These are phyloP conservation scores for Meloidogyne floridensis DNA, from an alignment of 1,140 invertebrate species.

Conservation along the genomic window DNA sequence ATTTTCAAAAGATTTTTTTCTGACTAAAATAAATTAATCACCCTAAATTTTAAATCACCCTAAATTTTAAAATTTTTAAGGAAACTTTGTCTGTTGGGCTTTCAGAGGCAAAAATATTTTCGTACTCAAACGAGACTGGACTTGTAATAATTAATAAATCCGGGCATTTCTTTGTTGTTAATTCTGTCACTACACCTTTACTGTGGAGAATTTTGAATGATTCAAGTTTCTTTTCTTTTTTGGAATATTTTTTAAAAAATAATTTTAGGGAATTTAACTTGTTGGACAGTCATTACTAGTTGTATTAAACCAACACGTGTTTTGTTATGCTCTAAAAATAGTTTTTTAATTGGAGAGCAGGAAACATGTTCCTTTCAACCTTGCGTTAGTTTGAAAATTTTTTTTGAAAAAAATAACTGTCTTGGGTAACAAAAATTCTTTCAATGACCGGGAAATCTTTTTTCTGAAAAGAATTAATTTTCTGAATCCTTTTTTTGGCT, in stretches of 20 bases:
- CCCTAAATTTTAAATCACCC: too few species aligned
- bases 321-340: constrained; percentile 27
- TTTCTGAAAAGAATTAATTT: too few species aligned
- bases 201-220: constrained; percentile 32
- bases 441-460: too few species aligned
- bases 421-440: too few species aligned
- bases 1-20: too few species aligned
- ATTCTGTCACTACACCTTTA: constrained; percentile 36
- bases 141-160: constrained; percentile 39
- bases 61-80: constrained; percentile 12
- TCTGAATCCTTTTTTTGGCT: too few species aligned
- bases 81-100: constrained; percentile 36
- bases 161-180: constrained; percentile 35
- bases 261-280: constrained; percentile 1
- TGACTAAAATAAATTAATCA: too few species aligned
- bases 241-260: too few species aligned
- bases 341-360: constrained; percentile 34
- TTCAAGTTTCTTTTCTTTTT: constrained; percentile 24
- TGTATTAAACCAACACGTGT: constrained; percentile 33
- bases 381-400: constrained; percentile 19
- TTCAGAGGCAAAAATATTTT: constrained; percentile 34
- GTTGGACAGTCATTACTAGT: constrained; percentile 39
- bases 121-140: constrained; percentile 36
- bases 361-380: constrained; percentile 20
- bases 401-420: not conserved